Conservation (phyloP, 2,888 invertebrate species). For the Philopedon plagiatum region DNA sequence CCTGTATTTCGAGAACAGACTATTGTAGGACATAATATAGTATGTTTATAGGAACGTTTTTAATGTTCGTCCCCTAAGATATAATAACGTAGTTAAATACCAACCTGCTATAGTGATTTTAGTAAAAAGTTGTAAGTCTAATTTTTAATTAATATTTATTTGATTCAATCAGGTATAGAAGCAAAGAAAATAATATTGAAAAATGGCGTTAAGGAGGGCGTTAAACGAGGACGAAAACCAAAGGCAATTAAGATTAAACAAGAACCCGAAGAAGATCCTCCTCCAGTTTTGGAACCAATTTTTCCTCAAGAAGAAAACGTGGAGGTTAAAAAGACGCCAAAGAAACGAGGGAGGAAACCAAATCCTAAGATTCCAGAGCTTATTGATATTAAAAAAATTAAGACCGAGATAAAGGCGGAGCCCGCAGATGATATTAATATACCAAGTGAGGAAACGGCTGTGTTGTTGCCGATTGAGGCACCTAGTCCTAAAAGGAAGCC, state of each 20-base stretch:
- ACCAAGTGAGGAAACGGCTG: constrained; percentile 5
- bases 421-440: constrained; percentile 25
- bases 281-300: constrained; percentile 64
- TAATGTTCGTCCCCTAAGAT: too few relatives aligned
- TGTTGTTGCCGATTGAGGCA: background rate
- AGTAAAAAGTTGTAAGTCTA: too few relatives aligned
- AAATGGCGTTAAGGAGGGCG: constrained; percentile 62
- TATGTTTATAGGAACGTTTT: too few relatives aligned
- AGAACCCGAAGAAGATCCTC: constrained; percentile 55
- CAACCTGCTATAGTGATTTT: too few relatives aligned
- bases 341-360: constrained; percentile 52
- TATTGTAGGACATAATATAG: too few relatives aligned
- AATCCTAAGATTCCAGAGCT: constrained; percentile 50
- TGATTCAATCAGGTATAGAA: constrained; percentile 18
- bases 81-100: too few relatives aligned
- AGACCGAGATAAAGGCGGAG: constrained; percentile 52
- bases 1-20: too few relatives aligned
- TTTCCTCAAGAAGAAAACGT: constrained; percentile 60
- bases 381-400: constrained; percentile 56
- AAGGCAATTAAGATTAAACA: constrained; percentile 32
- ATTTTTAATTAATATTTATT: constrained; percentile 32
- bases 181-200: constrained; percentile 63
- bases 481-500: constrained; percentile 30
- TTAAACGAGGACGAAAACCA: constrained; percentile 51
- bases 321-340: constrained; percentile 53